These are phyloP conservation scores for Xylocampa areola DNA, from an alignment of 2,888 invertebrate genomes.

Conservation along the genomic window DNA sequence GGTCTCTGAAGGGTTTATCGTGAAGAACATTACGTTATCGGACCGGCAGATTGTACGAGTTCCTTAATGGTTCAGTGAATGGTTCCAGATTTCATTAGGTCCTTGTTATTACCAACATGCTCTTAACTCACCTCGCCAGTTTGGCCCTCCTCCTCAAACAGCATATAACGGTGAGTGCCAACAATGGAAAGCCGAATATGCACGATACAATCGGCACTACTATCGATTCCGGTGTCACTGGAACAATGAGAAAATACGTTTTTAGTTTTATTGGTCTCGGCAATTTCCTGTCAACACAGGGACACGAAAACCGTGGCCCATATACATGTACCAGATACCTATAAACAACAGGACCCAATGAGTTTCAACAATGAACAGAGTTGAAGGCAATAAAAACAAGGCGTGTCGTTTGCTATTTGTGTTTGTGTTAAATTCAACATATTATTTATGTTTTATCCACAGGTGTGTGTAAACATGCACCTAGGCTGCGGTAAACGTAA, in stretches of 20 bases:
- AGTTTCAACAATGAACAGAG: conserved; percentile 30
- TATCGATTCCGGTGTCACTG: conserved; percentile 96
- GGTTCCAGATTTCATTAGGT: conserved; percentile 28
- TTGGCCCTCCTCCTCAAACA: conserved; percentile 95
- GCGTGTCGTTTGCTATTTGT: conserved; percentile 27
- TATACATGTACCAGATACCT: conserved; percentile 48
- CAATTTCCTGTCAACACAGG: conserved; percentile 40
- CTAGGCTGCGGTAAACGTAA: conserved; percentile 15
- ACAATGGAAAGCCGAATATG: conserved; percentile 96
- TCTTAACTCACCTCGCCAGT: conserved; percentile 89
- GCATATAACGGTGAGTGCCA: conserved; percentile 96
- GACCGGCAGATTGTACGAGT: conserved; percentile 19
- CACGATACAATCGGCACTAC: conserved; percentile 97
- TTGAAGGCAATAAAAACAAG: conserved; percentile 41
- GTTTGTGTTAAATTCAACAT: conserved; percentile 41
- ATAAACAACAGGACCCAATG: conserved; percentile 49
- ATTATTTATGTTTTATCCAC: conserved; percentile 24
- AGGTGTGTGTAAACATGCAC: conserved; percentile 41
- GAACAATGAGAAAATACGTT: conserved; percentile 66
- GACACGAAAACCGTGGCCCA: conserved; percentile 8
- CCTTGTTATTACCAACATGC: conserved; percentile 20
- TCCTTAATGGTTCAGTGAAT: conserved; percentile 27
- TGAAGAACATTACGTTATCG: conserved; percentile 40
- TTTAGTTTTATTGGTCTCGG: conserved; percentile 26
- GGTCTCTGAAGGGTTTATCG: conserved; percentile 41